A percentile compares a stretch with the other conserved stretches of the same genome.
These are phyloP conservation scores for Leptopilina syphax DNA, from an alignment of 2,888 invertebrate genomes.

Conservation along the genomic window DNA sequence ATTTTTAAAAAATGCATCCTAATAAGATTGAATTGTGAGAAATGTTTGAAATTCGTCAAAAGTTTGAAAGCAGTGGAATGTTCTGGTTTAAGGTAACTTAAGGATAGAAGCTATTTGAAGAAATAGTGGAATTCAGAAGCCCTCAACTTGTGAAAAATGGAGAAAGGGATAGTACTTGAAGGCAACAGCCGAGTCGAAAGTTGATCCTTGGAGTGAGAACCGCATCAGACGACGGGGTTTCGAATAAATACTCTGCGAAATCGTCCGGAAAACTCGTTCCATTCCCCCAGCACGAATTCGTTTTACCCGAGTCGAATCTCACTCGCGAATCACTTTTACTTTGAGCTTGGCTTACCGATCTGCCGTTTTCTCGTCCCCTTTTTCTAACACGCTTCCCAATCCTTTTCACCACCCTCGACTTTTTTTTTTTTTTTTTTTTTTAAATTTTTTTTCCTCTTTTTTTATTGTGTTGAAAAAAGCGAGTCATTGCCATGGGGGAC, in stretches of 20 bases:
- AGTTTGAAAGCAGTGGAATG: background rate
- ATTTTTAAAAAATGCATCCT: no score
- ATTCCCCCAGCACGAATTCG: slow-evolving; percentile 57
- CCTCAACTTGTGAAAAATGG: slow-evolving; percentile 32
- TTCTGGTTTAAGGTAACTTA: background rate
- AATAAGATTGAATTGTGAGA: background rate
- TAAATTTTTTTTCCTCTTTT: background rate
- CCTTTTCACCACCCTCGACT: slow-evolving; percentile 21
- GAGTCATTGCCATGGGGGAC: background rate
- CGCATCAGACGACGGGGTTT: slow-evolving; percentile 60
- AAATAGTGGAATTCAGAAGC: slow-evolving; percentile 12
- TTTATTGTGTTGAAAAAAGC: slow-evolving; percentile 25
- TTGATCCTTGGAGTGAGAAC: slow-evolving; percentile 60
- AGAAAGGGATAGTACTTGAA: slow-evolving; percentile 38
- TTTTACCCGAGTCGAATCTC: slow-evolving; percentile 39
- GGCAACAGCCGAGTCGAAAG: slow-evolving; percentile 48
- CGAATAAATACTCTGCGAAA: slow-evolving; percentile 72
- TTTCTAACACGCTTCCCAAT: slow-evolving; percentile 1
- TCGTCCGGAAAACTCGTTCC: slow-evolving; percentile 72
- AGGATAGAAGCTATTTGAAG: slow-evolving; percentile 5
- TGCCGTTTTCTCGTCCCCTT: slow-evolving; percentile 6
- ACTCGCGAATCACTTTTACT: slow-evolving; percentile 42
- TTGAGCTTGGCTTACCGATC: slow-evolving; percentile 37
- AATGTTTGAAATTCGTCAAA: background rate
- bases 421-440: background rate